Conservation (phyloP, 2,113 vertebrate species). For the Sceloporus tristichus region DNA sequence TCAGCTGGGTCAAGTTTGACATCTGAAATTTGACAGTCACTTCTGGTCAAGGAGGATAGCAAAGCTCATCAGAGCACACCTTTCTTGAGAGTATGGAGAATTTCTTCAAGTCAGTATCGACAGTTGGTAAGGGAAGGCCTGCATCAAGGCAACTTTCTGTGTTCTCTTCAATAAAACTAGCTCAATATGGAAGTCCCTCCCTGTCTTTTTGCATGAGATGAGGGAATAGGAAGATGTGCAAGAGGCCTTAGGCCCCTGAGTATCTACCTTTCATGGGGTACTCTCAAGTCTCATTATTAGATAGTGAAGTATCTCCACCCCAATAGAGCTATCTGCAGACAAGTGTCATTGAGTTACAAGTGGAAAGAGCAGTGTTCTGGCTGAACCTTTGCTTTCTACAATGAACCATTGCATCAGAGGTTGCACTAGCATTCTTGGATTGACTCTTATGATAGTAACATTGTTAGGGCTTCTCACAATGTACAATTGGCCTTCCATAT, state of each 20-base stretch:
- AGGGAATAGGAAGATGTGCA: neutral
- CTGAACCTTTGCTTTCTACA: neutral
- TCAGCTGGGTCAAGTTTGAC: neutral
- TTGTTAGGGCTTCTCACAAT: neutral
- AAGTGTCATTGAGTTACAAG: neutral
- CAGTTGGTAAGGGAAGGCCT: neutral
- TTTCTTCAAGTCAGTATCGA: neutral
- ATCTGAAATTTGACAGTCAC: neutral
- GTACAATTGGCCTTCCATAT: neutral
- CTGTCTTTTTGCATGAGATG: neutral
- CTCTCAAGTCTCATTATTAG: neutral
- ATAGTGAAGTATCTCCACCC: too few relatives aligned
- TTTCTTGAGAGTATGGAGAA: neutral
- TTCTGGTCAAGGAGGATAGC: neutral
- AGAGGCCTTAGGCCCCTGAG: neutral
- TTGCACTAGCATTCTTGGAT: neutral
- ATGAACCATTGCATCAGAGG: neutral
- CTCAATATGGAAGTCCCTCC: neutral
- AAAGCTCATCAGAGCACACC: neutral
- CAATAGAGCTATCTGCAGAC: neutral
- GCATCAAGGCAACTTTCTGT: neutral
- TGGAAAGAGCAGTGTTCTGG: neutral
- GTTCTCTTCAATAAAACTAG: neutral
- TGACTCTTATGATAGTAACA: neutral
- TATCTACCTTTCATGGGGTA: neutral